Evolutionary conservation across 2,797 vertebrate species (phyloP), one percentile per base, ranked within the genome.

Genomic region (Siniperca obscura): DNA sequence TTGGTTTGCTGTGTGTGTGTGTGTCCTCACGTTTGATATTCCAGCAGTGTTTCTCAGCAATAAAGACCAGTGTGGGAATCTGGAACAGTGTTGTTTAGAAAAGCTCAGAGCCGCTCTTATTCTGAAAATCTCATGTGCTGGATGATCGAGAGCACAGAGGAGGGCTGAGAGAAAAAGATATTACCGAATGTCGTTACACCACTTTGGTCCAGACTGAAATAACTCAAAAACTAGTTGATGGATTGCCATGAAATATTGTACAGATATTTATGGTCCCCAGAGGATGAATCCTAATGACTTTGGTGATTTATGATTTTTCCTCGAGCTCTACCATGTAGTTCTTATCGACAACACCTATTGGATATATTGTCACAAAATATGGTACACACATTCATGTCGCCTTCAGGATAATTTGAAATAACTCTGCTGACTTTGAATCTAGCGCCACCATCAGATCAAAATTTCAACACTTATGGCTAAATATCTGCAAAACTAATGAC

Each of bases 31-130:
- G 50, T 70, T 85, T 87, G 60, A 66, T 76, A 78, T 78, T 83
- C 81, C 59, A 44, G 64, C 71, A 72, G 74, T 56, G 74, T 80
- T 34, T 52, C 77, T 70, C 22, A 65, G 65, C 22, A 70, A 38
- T 74, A 65, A 57, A 78, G 52, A 74, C 48, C 64, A 78, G 65
- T 75, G 75, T 76, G 80, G 56, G 67, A 85, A 85, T 79, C 71
- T 66, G 60, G 71, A 72, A 16, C 46, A 57, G 64, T 9, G 40
- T 55, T 80, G 27, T 55, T 80, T 5, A 46, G 48, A 30, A 16
- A 76, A n/a, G 21, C 62, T 73, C n/a, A 40, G 42, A 61, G 61
- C 4, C 4, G 0, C 75, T 84, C 48, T 70, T 78, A 74, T 61
- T 71, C 27, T 81, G 42, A 74, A 77, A 75, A 50, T 66, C 59